These are phyloP conservation scores for Drosophila differens DNA, from an alignment of 2,888 invertebrate genomes.

Conservation along the genomic window DNA sequence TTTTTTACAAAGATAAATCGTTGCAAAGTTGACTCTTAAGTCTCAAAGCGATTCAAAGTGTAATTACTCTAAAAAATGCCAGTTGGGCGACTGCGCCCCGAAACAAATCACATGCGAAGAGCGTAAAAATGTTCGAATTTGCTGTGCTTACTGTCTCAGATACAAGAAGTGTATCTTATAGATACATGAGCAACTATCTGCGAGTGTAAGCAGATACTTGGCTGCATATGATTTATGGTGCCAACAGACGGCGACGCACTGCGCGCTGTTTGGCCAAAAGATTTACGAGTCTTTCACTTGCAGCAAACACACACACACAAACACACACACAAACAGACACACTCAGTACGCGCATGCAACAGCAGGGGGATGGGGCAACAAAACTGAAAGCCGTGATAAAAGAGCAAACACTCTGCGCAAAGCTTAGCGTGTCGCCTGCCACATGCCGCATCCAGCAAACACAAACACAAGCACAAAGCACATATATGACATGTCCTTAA, in stretches of 20 bases:
- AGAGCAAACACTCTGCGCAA: slow-evolving; percentile 50
- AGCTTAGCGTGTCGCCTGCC: slow-evolving; percentile 55
- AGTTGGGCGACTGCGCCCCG: slow-evolving; percentile 21
- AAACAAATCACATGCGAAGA: slow-evolving; percentile 53
- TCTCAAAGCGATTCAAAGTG: slow-evolving; percentile 1
- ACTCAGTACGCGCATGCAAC: slow-evolving; percentile 45
- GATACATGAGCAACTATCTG: slow-evolving; percentile 31
- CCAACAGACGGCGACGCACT: slow-evolving; percentile 61
- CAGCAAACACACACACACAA: slow-evolving; percentile 23
- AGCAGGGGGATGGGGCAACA: background rate
- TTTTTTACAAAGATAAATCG: background rate
- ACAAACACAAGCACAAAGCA: slow-evolving; percentile 20
- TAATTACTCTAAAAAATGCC: slow-evolving; percentile 36
- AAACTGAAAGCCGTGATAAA: slow-evolving; percentile 54
- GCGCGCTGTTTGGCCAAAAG: slow-evolving; percentile 53
- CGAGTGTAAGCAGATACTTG: slow-evolving; percentile 53
- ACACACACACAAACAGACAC: slow-evolving; percentile 42
- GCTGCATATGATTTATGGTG: slow-evolving; percentile 76
- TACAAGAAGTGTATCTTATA: slow-evolving; percentile 37
- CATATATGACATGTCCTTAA: slow-evolving; percentile 53
- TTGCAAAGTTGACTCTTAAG: background rate
- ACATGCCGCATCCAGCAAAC: slow-evolving; percentile 29
- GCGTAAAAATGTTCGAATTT: slow-evolving; percentile 58
- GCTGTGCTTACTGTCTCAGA: slow-evolving; percentile 33
- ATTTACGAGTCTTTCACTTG: slow-evolving; percentile 71